Evolutionary conservation across 2,113 vertebrate genomes (phyloP).

Genomic region (Ranitomeya imitator): DNA sequence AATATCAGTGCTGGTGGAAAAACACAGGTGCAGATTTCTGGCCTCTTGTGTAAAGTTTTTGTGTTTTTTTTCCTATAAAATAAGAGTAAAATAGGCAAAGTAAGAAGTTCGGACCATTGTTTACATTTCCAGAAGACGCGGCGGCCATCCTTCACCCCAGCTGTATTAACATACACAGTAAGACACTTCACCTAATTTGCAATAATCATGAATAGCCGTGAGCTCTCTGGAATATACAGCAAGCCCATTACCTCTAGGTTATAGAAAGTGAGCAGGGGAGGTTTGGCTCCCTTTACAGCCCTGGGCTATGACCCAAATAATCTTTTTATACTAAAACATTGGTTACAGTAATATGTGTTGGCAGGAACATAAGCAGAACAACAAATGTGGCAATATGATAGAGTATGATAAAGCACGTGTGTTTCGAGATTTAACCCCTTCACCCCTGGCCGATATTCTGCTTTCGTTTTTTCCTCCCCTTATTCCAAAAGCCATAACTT

Average conservation of each 20-base stretch:
- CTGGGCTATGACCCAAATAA: slow-evolving; percentile 18
- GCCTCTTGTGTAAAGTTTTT: neutral
- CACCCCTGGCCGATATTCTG: no score
- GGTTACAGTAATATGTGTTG: slow-evolving; percentile 15
- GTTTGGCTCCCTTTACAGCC: slow-evolving; percentile 3
- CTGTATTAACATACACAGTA: neutral
- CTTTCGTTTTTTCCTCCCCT: no score
- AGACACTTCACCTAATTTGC: neutral
- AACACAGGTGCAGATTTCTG: neutral
- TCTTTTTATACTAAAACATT: slow-evolving; percentile 17
- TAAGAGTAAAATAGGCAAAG: neutral
- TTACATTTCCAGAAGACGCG: neutral
- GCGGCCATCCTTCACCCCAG: neutral
- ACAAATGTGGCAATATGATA: neutral
- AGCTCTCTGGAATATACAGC: slow-evolving; percentile 17
- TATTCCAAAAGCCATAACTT: no score
- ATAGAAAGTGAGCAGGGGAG: slow-evolving; percentile 9
- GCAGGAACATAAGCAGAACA: neutral
- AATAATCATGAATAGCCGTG: slow-evolving; percentile 14
- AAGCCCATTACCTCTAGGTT: slow-evolving; percentile 25
- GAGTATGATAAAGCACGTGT: neutral
- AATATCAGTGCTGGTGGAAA: neutral
- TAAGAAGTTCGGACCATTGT: neutral
- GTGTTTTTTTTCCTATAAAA: neutral
- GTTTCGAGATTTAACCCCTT: neutral